Percentiles rank a stretch among this genome's conserved stretches.
These are phyloP conservation scores for Hipparchia sbordonii DNA, from an alignment of 2,888 invertebrate genomes.

Conservation along the genomic window DNA sequence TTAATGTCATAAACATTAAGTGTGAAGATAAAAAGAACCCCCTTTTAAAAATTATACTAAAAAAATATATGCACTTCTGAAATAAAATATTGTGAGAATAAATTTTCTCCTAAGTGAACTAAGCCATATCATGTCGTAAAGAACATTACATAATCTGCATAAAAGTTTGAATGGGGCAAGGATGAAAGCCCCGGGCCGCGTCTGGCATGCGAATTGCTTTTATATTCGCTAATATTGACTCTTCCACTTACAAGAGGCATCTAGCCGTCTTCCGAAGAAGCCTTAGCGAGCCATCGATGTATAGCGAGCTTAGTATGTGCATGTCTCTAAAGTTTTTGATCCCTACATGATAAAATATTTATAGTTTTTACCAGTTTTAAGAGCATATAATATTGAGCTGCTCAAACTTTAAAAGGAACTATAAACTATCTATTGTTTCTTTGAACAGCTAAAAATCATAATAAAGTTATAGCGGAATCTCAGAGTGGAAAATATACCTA, in stretches of 20 bases:
- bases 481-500: too few species aligned
- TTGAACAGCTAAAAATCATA: too few species aligned
- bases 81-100: slow-evolving; percentile 63
- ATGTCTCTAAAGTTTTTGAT: slow-evolving; percentile 28
- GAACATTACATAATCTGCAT: slow-evolving; percentile 80
- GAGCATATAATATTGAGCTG: not conserved
- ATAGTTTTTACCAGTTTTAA: not conserved
- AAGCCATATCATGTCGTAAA: slow-evolving; percentile 78
- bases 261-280: slow-evolving; percentile 17
- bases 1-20: too few species aligned
- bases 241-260: slow-evolving; percentile 53
- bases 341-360: slow-evolving; percentile 11
- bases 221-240: slow-evolving; percentile 69
- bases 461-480: too few species aligned
- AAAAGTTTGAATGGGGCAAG: slow-evolving; percentile 79
- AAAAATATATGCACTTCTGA: slow-evolving; percentile 47
- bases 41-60: slow-evolving; percentile 7
- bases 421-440: too few species aligned
- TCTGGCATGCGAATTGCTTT: slow-evolving; percentile 78
- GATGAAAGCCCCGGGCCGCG: slow-evolving; percentile 75
- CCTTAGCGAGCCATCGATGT: slow-evolving; percentile 5
- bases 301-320: slow-evolving; percentile 13
- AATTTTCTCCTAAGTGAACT: slow-evolving; percentile 78
- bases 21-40: too few species aligned
- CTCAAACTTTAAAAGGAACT: too few species aligned